Evolutionary conservation across 2,797 vertebrate genomes (phyloP).

Genomic region (Monodelphis domestica): DNA sequence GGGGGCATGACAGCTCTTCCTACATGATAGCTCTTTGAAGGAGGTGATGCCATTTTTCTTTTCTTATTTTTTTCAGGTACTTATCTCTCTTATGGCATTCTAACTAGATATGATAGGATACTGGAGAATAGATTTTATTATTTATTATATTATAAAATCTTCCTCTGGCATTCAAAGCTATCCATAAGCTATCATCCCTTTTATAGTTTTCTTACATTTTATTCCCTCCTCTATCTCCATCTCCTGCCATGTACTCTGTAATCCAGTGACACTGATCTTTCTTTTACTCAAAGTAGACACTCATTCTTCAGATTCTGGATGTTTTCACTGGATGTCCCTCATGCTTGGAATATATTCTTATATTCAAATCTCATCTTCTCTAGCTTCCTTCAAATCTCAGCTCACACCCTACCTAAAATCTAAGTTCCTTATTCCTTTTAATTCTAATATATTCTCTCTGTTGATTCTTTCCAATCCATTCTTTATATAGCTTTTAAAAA

Average conservation of each 20-base stretch:
- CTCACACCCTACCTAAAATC: not conserved
- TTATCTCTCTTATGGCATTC: not conserved
- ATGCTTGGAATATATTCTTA: not conserved
- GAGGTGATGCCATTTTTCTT: not conserved
- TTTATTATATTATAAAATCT: not conserved
- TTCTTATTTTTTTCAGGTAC: not conserved
- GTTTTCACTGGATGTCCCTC: not conserved
- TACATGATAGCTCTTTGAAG: not conserved
- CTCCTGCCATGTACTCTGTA: not conserved
- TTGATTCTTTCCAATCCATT: not conserved
- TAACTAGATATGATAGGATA: not conserved
- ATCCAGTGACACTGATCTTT: not conserved
- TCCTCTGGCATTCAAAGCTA: not conserved
- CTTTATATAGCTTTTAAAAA: not conserved
- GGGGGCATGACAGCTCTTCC: not conserved
- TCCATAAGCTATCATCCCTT: not conserved
- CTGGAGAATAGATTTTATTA: not conserved
- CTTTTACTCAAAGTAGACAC: not conserved
- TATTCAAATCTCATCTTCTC: not conserved
- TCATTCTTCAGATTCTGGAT: not conserved
- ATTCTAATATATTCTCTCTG: not conserved
- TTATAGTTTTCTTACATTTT: not conserved
- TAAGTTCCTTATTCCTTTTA: not conserved
- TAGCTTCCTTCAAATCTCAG: not conserved
- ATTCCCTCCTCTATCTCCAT: not conserved